A percentile compares a stretch with the other conserved stretches of the same genome.
phyloP scores from a whole-genome alignment of 2,797 vertebrate species.

The Acipenser oxyrinchus region DNA sequence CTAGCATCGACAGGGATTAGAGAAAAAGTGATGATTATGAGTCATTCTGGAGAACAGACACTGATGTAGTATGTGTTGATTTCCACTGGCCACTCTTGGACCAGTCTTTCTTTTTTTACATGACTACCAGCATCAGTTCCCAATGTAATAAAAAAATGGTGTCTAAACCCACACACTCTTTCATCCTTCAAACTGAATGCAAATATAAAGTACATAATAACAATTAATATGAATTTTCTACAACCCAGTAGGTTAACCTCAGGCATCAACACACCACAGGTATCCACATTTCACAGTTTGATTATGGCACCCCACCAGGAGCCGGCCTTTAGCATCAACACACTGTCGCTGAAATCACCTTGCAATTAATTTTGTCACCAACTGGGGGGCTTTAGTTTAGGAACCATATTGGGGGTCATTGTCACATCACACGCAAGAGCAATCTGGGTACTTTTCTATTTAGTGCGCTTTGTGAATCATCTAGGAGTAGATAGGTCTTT shows the following conservation, averaged over 20 bases:
- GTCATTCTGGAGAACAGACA: no score
- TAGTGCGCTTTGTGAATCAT: no score
- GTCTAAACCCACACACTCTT: background rate
- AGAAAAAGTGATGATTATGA: no score
- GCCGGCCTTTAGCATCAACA: constrained; percentile 5
- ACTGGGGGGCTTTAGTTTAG: background rate
- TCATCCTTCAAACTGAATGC: background rate
- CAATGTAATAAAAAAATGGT: background rate
- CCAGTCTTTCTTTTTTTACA: no score
- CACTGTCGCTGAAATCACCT: constrained; percentile 1
- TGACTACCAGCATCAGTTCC: no score
- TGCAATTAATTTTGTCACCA: constrained; percentile 12
- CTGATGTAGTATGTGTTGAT: no score
- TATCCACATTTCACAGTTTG: background rate
- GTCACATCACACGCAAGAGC: no score
- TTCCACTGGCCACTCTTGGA: no score
- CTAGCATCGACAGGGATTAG: no score
- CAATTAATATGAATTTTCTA: background rate
- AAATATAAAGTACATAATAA: background rate
- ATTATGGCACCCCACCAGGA: background rate
- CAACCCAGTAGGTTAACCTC: background rate
- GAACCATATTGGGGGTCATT: no score
- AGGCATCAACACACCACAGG: background rate
- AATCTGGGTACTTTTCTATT: no score
- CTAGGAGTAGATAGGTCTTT: no score